phyloP scores from a whole-genome alignment of 2,113 vertebrate genomes.

The Hepsetus odoe region DNA sequence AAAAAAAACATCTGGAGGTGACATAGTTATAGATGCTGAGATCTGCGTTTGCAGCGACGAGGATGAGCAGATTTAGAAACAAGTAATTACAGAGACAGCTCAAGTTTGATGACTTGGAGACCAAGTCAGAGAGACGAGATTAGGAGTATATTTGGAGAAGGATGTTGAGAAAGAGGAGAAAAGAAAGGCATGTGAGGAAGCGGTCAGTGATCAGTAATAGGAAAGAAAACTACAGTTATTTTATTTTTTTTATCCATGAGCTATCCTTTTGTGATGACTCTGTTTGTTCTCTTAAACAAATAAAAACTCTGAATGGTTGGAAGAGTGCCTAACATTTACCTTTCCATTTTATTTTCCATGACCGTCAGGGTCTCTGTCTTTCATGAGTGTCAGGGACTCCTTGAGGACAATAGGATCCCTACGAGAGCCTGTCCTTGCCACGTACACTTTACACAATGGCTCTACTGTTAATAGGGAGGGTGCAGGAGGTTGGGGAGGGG shows the following conservation, averaged over 20 bases:
- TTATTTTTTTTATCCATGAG: background rate
- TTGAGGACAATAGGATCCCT: conserved; percentile 9
- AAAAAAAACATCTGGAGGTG: no score
- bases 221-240: background rate
- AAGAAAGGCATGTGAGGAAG: background rate
- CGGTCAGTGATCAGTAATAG: background rate
- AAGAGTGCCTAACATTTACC: background rate
- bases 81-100: no score
- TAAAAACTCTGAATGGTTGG: no score
- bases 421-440: background rate
- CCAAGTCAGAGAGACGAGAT: no score
- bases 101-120: no score
- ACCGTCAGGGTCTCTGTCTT: background rate
- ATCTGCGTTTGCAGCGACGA: no score
- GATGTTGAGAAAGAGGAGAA: no score
- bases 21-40: no score
- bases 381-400: background rate
- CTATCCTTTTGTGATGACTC: background rate
- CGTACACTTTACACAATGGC: background rate
- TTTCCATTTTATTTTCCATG: background rate
- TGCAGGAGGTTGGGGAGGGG: background rate
- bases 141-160: no score
- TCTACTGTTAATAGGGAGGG: background rate
- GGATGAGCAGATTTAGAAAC: no score
- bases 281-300: background rate